Conservation (phyloP, 2,888 invertebrate genomes). For the Gerosis bhagava region DNA sequence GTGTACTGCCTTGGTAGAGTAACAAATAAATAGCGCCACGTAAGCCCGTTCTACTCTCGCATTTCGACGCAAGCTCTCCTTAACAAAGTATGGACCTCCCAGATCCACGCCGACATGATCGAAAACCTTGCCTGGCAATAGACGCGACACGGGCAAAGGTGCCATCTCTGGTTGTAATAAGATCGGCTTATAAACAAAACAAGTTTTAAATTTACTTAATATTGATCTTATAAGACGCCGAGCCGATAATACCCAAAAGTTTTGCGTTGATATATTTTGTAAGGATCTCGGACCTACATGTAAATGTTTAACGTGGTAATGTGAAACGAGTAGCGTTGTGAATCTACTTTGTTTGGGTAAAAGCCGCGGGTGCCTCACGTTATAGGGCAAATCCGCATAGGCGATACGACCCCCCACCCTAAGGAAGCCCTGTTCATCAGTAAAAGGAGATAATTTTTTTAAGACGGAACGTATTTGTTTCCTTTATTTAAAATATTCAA, state of each 20-base stretch:
- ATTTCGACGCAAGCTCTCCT: conserved; percentile 15
- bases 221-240: conserved; percentile 9
- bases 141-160: neutral
- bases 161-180: conserved; percentile 9
- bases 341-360: conserved; percentile 21
- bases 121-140: conserved; percentile 8
- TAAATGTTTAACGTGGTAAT: conserved; percentile 9
- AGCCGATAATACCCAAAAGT: conserved; percentile 11
- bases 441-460: conserved; percentile 17
- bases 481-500: neutral
- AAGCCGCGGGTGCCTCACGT: conserved; percentile 18
- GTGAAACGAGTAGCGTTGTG: conserved; percentile 9
- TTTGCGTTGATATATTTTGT: conserved; percentile 2
- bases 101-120: conserved; percentile 12
- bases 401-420: conserved; percentile 28
- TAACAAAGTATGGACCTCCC: conserved; percentile 16
- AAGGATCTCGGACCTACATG: conserved; percentile 7
- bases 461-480: neutral
- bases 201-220: conserved; percentile 3
- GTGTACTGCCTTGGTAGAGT: conserved; percentile 20
- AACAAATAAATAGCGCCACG: conserved; percentile 13
- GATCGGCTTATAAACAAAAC: conserved; percentile 3
- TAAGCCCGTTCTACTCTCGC: conserved; percentile 8
- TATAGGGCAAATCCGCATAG: conserved; percentile 14
- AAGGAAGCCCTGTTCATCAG: conserved; percentile 17